Evolutionary conservation across 2,113 vertebrate genomes (phyloP).

Genomic region (Anser cygnoides): DNA sequence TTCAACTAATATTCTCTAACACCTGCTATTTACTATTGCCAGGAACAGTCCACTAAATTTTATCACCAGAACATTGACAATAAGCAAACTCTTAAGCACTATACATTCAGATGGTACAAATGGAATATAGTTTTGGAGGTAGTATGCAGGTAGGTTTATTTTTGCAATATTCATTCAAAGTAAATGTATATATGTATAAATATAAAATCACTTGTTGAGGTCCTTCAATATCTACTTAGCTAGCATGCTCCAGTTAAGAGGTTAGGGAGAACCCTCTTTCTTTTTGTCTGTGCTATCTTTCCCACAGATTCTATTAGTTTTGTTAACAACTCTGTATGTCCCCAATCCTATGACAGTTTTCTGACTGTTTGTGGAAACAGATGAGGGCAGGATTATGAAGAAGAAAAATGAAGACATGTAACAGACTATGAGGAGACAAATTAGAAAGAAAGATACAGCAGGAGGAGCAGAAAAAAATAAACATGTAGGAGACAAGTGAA

Average conservation of each 20-base stretch:
- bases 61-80: neutral
- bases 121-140: neutral
- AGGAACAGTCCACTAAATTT: neutral
- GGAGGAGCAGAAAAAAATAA: neutral
- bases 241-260: neutral
- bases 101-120: neutral
- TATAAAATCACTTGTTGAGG: neutral
- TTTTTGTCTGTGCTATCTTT: neutral
- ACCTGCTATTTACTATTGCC: neutral
- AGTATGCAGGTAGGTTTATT: neutral
- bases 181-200: too few species aligned
- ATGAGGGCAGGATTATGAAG: neutral
- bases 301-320: neutral
- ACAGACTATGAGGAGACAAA: neutral
- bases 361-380: neutral
- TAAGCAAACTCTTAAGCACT: neutral
- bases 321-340: neutral
- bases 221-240: neutral
- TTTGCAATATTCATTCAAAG: neutral
- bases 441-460: neutral
- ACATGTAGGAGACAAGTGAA: accelerated
- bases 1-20: neutral
- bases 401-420: neutral
- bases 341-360: accelerated
- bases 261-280: neutral